Conservation (phyloP, 2,888 invertebrate species). For the Campaea margaritaria region DNA sequence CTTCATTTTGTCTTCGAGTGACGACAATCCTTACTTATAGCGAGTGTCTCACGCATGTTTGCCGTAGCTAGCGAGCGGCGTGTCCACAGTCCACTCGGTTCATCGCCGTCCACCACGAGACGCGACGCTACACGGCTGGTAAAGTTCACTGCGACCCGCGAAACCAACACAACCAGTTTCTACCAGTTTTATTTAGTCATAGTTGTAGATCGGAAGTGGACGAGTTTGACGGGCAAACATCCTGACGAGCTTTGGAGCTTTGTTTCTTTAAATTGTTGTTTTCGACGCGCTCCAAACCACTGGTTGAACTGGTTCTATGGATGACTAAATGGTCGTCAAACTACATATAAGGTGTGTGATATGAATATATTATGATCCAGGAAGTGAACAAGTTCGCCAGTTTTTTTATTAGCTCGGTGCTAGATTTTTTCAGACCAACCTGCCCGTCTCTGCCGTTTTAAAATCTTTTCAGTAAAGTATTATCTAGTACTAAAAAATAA, state of each 20-base stretch:
- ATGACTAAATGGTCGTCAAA: slow-evolving; percentile 20
- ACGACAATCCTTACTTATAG: slow-evolving; percentile 45
- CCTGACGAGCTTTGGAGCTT: slow-evolving; percentile 43
- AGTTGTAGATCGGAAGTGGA: slow-evolving; percentile 59
- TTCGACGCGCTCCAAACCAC: slow-evolving; percentile 14
- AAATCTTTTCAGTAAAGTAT: too few relatives aligned
- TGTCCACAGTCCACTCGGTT: slow-evolving; percentile 55
- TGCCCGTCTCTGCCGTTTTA: too few relatives aligned
- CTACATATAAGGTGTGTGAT: slow-evolving; percentile 9
- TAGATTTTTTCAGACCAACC: not conserved
- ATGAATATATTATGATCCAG: slow-evolving; percentile 27
- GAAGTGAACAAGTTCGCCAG: slow-evolving; percentile 36
- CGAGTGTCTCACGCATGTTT: slow-evolving; percentile 71
- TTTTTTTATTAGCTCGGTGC: not conserved
- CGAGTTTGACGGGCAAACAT: slow-evolving; percentile 57
- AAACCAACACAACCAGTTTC: slow-evolving; percentile 52
- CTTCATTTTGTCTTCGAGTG: not conserved
- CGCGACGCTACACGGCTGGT: slow-evolving; percentile 43
- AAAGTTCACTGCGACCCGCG: slow-evolving; percentile 66
- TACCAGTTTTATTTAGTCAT: slow-evolving; percentile 48
- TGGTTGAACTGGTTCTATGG: slow-evolving; percentile 22
- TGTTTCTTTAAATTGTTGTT: slow-evolving; percentile 26
- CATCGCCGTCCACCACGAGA: slow-evolving; percentile 49
- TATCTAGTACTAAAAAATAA: too few relatives aligned
- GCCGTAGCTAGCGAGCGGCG: slow-evolving; percentile 52